Conservation (phyloP, 2,797 vertebrate genomes). For the Eutrigla gurnardus region DNA sequence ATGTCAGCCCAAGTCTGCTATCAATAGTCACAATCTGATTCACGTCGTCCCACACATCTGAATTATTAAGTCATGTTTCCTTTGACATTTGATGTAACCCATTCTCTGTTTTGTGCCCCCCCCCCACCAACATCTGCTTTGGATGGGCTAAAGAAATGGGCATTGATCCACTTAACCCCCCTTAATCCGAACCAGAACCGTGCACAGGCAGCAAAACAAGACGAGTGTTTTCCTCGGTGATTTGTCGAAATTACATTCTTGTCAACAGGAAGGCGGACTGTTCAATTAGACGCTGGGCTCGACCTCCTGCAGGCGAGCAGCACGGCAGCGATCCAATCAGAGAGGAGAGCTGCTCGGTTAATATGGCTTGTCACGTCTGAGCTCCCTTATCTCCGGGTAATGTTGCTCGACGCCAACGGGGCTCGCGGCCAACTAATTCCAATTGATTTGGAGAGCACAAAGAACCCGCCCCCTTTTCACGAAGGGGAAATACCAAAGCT, state of each 20-base stretch:
- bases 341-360: constrained; percentile 69
- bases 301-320: constrained; percentile 58
- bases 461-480: constrained; percentile 39
- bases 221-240: constrained; percentile 53
- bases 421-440: constrained; percentile 60
- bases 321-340: constrained; percentile 70
- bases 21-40: constrained; percentile 70
- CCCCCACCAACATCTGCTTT: constrained; percentile 67
- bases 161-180: constrained; percentile 74
- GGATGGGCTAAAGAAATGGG: constrained; percentile 59
- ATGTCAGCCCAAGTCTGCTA: constrained; percentile 58
- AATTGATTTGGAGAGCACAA: constrained; percentile 67
- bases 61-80: constrained; percentile 75
- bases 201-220: constrained; percentile 38
- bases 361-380: constrained; percentile 72
- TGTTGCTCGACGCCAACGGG: constrained; percentile 65
- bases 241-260: constrained; percentile 60
- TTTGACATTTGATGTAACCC: constrained; percentile 75
- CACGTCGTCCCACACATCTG: constrained; percentile 76
- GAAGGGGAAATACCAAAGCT: constrained; percentile 56
- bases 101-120: constrained; percentile 60
- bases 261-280: constrained; percentile 67
- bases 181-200: background rate
- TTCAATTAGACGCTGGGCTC: constrained; percentile 60
- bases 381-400: constrained; percentile 70